Evolutionary conservation across 2,113 vertebrate genomes (phyloP).

Genomic region (Myotis davidii): DNA sequence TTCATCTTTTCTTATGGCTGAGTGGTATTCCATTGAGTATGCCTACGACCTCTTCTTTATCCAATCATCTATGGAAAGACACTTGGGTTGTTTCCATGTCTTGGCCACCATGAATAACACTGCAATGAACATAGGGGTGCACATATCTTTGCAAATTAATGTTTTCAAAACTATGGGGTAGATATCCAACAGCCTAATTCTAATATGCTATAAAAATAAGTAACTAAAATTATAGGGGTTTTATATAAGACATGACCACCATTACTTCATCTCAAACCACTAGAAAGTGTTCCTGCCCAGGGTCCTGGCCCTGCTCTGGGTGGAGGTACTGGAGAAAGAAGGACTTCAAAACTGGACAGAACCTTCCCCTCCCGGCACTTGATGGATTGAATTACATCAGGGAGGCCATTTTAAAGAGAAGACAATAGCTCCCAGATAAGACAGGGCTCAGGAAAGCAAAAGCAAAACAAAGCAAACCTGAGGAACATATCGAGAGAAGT

Average conservation of each 20-base stretch:
- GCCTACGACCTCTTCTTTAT: background rate
- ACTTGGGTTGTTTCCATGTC: background rate
- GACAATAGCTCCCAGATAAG: background rate
- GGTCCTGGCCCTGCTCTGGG: background rate
- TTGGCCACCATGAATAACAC: background rate
- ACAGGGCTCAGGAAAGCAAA: background rate
- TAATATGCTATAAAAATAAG: background rate
- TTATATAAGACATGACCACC: background rate
- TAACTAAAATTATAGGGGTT: background rate
- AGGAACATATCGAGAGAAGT: background rate
- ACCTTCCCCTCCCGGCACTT: fast-evolving
- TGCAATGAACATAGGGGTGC: background rate
- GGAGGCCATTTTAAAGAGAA: background rate
- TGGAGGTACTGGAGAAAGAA: background rate
- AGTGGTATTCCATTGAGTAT: background rate
- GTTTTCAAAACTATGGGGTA: no score
- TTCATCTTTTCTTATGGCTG: background rate
- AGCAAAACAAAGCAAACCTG: background rate
- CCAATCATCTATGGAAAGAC: background rate
- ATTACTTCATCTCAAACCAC: background rate
- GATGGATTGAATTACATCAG: background rate
- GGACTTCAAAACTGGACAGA: background rate
- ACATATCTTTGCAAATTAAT: no score
- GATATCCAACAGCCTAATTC: background rate
- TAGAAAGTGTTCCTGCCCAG: background rate